Evolutionary conservation across 2,113 vertebrate species (phyloP), one percentile per base, ranked within the genome.

Genomic region (Saccopteryx bilineata): DNA sequence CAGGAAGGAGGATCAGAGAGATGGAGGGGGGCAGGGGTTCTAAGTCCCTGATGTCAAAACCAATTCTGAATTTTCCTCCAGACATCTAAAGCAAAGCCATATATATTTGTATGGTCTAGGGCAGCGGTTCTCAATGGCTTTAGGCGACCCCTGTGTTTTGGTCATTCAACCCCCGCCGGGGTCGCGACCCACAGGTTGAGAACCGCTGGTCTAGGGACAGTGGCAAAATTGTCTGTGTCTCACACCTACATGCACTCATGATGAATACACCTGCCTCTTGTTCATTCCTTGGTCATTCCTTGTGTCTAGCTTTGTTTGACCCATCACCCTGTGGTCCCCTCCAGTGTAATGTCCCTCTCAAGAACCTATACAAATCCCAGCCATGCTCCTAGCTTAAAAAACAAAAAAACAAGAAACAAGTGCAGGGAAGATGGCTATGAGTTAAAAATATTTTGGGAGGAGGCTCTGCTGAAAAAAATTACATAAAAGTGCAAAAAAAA

Each of bases 401-500:
- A 39, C 39, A 39, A 39, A 39, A 39, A 39, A 39, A 39, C 60
- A 66, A 63, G 68, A 60, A 28, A 15, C 31, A 26, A 50, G 31
- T 7, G 14, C 31, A 13, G 50, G 19, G 17, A 39, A 79, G 46
- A 24, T 33, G 39, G 39, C 0, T 19, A 1, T 17, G 65, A 8
- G 18, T 28, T 39, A 18, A 24, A 24, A 68, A 24, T 63, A 63
- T 68, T 58, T 82, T 7, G 21, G 60, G 39, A 46, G 6, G 2
- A 33, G 63, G 48, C 8, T 8, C 17, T 9, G 33, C 39, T 39
- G 46, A 17, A 50, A 87, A 79, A 3, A 58, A 11, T 46, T 18
- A 23, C 12, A 11, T 2, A 58, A n/a, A 14, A 39, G 14, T 10
- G 58, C 23, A n/a, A 18, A 50, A 2, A 5, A 61, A 5, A 0